Conservation (phyloP, 1,140 invertebrate species). For the Lordiphosa clarofinis region DNA sequence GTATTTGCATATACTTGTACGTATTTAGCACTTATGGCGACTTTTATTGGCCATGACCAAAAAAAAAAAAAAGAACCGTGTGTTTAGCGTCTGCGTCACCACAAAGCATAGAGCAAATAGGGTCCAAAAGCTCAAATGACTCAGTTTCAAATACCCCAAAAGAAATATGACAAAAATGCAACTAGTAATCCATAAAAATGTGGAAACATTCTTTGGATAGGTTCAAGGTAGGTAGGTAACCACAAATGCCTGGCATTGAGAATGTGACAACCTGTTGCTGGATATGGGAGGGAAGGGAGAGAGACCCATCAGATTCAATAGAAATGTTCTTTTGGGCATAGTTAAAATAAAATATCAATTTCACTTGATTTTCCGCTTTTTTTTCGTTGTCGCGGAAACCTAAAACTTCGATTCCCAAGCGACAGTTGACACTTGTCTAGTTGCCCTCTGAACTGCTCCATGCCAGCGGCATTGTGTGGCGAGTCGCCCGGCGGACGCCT, state of each 20-base stretch:
- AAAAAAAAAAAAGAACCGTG: constrained; percentile 14
- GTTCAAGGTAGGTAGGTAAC: constrained; percentile 9
- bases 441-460: not conserved
- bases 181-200: constrained; percentile 61
- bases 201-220: constrained; percentile 51
- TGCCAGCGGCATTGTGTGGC: constrained; percentile 22
- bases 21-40: constrained; percentile 14
- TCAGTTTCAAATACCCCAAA: constrained; percentile 28
- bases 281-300: not conserved
- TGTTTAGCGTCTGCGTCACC: constrained; percentile 30
- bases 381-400: constrained; percentile 39
- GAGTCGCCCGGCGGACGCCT: constrained; percentile 19
- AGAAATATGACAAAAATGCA: constrained; percentile 48
- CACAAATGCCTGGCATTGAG: constrained; percentile 47
- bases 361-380: constrained; percentile 52
- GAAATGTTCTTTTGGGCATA: constrained; percentile 44
- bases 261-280: constrained; percentile 46
- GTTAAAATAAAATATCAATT: constrained; percentile 61
- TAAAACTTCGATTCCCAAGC: constrained; percentile 20
- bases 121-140: constrained; percentile 50
- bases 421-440: not conserved
- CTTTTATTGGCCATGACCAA: constrained; percentile 50
- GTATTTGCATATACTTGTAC: constrained; percentile 6
- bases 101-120: constrained; percentile 18
- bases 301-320: constrained; percentile 47